A percentile compares a stretch with the other conserved stretches of the same genome.
Conservation (phyloP, 2,888 invertebrate species). For the Tuberolachnus salignus region DNA sequence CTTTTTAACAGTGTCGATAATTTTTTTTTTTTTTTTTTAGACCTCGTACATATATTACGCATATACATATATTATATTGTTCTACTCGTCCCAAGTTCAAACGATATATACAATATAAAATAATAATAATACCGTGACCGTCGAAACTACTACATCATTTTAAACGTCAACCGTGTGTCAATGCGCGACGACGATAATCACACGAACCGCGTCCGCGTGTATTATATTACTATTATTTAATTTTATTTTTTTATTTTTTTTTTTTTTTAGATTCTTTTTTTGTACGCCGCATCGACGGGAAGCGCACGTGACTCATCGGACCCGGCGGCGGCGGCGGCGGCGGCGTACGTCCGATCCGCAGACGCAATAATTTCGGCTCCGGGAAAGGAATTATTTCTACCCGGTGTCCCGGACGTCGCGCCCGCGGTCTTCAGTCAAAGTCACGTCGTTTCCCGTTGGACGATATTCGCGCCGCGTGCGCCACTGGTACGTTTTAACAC, state of each 20-base stretch:
- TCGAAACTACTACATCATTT: conserved; percentile 13
- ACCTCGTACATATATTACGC: no score
- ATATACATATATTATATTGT: conserved; percentile 12
- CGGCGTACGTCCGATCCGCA: conserved; percentile 30
- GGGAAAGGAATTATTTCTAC: conserved; percentile 37
- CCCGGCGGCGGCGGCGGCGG: background rate
- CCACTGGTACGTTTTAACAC: background rate
- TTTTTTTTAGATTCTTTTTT: conserved; percentile 5
- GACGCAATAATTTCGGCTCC: conserved; percentile 6
- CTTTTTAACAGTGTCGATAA: no score
- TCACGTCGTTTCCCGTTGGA: conserved; percentile 28
- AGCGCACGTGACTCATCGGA: conserved; percentile 22
- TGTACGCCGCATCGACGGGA: background rate
- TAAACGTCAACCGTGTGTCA: conserved; percentile 38
- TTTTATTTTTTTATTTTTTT: background rate
- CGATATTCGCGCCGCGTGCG: background rate
- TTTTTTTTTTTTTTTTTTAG: no score
- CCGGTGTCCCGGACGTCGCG: conserved; percentile 43
- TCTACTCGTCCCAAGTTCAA: background rate
- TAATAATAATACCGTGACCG: background rate
- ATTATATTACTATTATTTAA: no score
- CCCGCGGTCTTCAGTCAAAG: conserved; percentile 57
- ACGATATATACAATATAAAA: background rate
- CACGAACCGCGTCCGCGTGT: background rate
- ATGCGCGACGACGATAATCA: conserved; percentile 22